Conservation (phyloP, 2,113 vertebrate species). For the Lepus americanus region DNA sequence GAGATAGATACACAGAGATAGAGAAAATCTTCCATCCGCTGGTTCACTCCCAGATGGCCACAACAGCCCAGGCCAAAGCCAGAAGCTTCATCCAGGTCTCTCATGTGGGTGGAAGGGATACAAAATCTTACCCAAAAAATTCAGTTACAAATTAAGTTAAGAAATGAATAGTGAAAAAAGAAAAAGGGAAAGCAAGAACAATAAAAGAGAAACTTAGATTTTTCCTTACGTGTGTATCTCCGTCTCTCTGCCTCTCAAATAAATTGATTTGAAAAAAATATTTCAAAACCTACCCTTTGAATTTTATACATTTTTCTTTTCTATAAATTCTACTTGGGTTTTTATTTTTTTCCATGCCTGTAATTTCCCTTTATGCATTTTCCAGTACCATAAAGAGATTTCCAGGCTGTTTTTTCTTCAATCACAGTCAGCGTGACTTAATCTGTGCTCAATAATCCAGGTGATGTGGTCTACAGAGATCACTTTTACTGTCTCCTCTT, state of each 20-base stretch:
- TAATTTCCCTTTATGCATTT: constrained; percentile 5
- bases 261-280: no score
- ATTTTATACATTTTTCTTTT: no score
- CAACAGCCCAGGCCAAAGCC: no score
- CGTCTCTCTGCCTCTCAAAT: no score
- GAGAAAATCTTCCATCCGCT: no score
- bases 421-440: neutral
- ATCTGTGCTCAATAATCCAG: neutral
- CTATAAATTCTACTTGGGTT: neutral
- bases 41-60: no score
- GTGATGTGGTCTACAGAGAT: constrained; percentile 6
- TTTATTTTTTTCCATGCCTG: neutral
- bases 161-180: neutral
- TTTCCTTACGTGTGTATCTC: no score
- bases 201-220: neutral
- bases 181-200: neutral
- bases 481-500: neutral
- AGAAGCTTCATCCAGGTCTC: no score
- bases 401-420: constrained; percentile 28
- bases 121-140: neutral
- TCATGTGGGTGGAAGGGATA: neutral
- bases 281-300: no score
- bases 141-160: neutral
- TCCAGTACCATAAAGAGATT: neutral
- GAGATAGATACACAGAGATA: no score